Evolutionary conservation across 2,888 invertebrate genomes (phyloP), one percentile per base, ranked within the genome.

Genomic region (Nemapogon koenigi): DNA sequence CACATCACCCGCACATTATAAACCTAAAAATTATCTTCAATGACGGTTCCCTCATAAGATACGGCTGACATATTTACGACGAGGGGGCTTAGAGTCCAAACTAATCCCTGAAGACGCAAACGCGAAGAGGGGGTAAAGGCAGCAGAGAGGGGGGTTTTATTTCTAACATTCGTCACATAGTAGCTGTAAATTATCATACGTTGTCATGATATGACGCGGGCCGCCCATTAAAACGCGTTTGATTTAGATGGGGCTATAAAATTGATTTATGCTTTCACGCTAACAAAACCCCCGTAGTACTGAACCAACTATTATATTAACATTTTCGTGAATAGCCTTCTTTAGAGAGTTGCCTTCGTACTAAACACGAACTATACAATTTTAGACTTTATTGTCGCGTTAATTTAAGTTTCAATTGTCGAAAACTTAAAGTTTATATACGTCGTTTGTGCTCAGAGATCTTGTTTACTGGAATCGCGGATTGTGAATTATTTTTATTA

Each of bases 91-190:
- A 71, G 70, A 67, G 64, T 64, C 68, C 73, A 70, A 71, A 72
- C 73, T 75, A 76, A 75, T 75, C 75, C 73, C 61, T 59, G 49
- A 53, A 37, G 57, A 37, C 41, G 46, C 40, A 40, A 44, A 42
- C 44, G 43, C 45, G 46, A 46, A 42, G 44, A 45, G 45, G 49
- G 48, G 47, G 45, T 49, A 17, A 7, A n/a, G 28, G 22, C 36
- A 11, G 50, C 49, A 52, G 57, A 55, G 51, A 53, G 51, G 55
- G 57, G 56, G 57, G 61, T 63, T 73, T 75, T 76, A 75, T 78
- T 80, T 78, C 79, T 73, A 73, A 76, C 80, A 80, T 80, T 80
- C 80, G 80, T 80, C 80, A 80, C 79, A 80, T 80, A 78, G 72
- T 72, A 66, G 68, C 69, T 69, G 69, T 80, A 80, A 79, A 80